phyloP scores from a whole-genome alignment of 2,888 invertebrate genomes.

The Ennomos fuscantarius region DNA sequence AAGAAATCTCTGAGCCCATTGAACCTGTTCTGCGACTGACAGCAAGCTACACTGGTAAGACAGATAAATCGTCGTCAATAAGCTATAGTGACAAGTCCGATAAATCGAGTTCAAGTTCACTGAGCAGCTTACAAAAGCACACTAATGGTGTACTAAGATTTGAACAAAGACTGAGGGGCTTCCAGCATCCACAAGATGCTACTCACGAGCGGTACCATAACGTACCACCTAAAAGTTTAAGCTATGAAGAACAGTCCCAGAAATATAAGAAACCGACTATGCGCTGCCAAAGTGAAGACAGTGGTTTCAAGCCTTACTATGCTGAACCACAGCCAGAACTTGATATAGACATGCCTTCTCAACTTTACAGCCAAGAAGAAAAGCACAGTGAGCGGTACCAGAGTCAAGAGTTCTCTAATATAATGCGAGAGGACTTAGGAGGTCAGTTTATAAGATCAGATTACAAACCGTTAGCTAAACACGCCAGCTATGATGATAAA shows the following conservation, averaged over 20 bases:
- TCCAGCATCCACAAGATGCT: constrained; percentile 57
- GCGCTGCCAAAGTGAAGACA: constrained; percentile 87
- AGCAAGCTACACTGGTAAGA: constrained; percentile 62
- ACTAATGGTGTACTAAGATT: constrained; percentile 71
- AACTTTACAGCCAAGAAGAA: constrained; percentile 86
- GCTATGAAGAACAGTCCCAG: constrained; percentile 76
- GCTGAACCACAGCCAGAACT: constrained; percentile 80
- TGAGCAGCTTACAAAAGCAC: constrained; percentile 79
- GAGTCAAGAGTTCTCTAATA: constrained; percentile 86
- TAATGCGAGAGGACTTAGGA: constrained; percentile 69
- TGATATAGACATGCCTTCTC: constrained; percentile 83
- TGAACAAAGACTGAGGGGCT: constrained; percentile 69
- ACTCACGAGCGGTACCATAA: constrained; percentile 71
- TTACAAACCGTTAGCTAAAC: constrained; percentile 86
- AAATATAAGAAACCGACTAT: constrained; percentile 80
- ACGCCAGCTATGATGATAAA: constrained; percentile 88
- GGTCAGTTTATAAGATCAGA: constrained; percentile 80
- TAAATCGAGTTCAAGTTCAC: constrained; percentile 81
- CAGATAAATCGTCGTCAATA: constrained; percentile 80
- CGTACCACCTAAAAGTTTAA: constrained; percentile 77
- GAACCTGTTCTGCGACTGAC: constrained; percentile 69
- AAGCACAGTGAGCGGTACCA: constrained; percentile 87
- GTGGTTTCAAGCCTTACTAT: constrained; percentile 73
- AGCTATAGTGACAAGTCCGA: constrained; percentile 82
- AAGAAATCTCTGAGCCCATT: constrained; percentile 51